Evolutionary conservation across 2,797 vertebrate genomes (phyloP).

Genomic region (Micropoecilia bifurca): DNA sequence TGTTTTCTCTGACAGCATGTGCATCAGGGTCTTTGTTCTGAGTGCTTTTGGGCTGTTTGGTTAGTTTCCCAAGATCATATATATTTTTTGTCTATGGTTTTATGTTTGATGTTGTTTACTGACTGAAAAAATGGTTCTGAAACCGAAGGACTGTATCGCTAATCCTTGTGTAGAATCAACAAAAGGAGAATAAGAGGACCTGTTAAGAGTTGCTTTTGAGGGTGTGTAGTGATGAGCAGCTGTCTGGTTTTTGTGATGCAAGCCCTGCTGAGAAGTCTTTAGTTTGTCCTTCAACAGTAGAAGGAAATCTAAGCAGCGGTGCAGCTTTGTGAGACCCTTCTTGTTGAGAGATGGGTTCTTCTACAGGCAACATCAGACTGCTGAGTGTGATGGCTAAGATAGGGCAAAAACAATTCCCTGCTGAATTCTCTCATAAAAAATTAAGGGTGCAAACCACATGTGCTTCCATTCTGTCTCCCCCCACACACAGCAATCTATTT

Average conservation of each 20-base stretch:
- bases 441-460: constrained; percentile 39
- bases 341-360: constrained; percentile 51
- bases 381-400: constrained; percentile 42
- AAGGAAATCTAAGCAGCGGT: constrained; percentile 51
- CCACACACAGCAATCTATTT: constrained; percentile 38
- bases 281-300: constrained; percentile 59
- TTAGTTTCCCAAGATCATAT: not conserved
- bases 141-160: constrained; percentile 20
- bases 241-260: constrained; percentile 29
- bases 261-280: constrained; percentile 33
- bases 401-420: constrained; percentile 20
- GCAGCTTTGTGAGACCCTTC: constrained; percentile 33
- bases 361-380: constrained; percentile 27
- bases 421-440: constrained; percentile 34
- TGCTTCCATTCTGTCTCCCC: constrained; percentile 14
- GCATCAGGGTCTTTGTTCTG: not conserved
- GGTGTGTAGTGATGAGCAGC: constrained; percentile 58
- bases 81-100: not conserved
- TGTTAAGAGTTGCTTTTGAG: constrained; percentile 41
- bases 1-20: not conserved
- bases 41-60: not conserved
- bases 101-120: not conserved
- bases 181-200: constrained; percentile 39
- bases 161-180: constrained; percentile 41
- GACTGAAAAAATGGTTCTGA: not conserved